A percentile compares a stretch with the other conserved stretches of the same genome.
These are phyloP conservation scores for Lasioglossum albipes DNA, from an alignment of 1,140 invertebrate genomes.

Conservation along the genomic window DNA sequence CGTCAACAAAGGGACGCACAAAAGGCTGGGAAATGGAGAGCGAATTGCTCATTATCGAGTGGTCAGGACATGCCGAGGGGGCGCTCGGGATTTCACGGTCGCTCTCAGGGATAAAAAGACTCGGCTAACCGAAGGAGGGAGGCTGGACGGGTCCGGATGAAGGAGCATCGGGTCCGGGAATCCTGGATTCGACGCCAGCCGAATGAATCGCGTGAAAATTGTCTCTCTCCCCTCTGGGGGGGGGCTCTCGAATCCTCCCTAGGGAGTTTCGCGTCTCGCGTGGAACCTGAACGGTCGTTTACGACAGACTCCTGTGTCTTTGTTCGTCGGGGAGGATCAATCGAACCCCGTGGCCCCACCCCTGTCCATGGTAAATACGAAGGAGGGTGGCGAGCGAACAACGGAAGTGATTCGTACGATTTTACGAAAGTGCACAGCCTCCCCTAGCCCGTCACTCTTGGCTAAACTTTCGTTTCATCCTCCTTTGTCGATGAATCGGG, in stretches of 20 bases:
- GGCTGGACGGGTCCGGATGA: not conserved
- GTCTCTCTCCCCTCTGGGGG: slow-evolving; percentile 11
- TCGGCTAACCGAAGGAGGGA: not conserved
- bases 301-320: slow-evolving; percentile 5
- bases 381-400: slow-evolving; percentile 37
- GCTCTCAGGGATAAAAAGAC: slow-evolving; percentile 24
- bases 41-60: slow-evolving; percentile 75
- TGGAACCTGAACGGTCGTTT: slow-evolving; percentile 6
- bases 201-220: slow-evolving; percentile 64
- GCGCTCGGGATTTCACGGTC: slow-evolving; percentile 55
- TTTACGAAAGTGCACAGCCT: slow-evolving; percentile 55
- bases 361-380: slow-evolving; percentile 49
- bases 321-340: slow-evolving; percentile 45
- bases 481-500: not conserved
- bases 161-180: not conserved
- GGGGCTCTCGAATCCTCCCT: slow-evolving; percentile 12
- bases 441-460: slow-evolving; percentile 2
- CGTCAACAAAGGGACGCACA: slow-evolving; percentile 65
- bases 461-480: slow-evolving; percentile 13
- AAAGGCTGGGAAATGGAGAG: slow-evolving; percentile 73
- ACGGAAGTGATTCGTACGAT: slow-evolving; percentile 68
- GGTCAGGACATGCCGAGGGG: slow-evolving; percentile 53
- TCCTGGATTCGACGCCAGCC: slow-evolving; percentile 22
- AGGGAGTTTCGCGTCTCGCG: slow-evolving; percentile 17
- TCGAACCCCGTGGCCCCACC: slow-evolving; percentile 17